Percentiles rank a stretch among this genome's conserved stretches.
Conservation (phyloP, 2,888 invertebrate genomes). For the Eupsilia transversa region DNA sequence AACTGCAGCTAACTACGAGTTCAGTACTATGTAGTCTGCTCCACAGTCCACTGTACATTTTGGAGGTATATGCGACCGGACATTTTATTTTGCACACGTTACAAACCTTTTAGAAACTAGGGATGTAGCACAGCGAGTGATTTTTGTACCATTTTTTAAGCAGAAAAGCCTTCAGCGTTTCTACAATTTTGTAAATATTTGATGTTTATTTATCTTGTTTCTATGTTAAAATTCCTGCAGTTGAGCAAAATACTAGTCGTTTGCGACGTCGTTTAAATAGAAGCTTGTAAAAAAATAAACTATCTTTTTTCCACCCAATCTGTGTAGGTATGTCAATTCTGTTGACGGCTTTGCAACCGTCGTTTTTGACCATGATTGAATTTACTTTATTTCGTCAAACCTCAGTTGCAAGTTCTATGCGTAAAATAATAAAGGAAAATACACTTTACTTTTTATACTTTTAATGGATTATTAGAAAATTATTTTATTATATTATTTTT, state of each 20-base stretch:
- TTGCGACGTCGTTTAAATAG: constrained; percentile 16
- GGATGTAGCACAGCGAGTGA: constrained; percentile 32
- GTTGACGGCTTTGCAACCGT: constrained; percentile 2
- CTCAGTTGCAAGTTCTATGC: background rate
- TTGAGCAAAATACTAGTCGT: constrained; percentile 14
- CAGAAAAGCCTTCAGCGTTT: constrained; percentile 24
- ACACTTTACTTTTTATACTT: too few relatives aligned
- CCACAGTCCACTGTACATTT: constrained; percentile 22
- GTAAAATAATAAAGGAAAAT: background rate
- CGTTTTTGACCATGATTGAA: background rate
- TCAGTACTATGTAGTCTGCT: constrained; percentile 17
- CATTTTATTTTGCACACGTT: constrained; percentile 54
- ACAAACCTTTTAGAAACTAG: constrained; percentile 57
- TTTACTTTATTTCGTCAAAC: background rate
- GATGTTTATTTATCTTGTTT: constrained; percentile 44
- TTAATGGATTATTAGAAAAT: too few relatives aligned
- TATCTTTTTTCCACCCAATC: constrained; percentile 18
- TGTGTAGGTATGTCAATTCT: constrained; percentile 13
- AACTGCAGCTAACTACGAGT: constrained; percentile 34
- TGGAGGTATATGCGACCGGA: constrained; percentile 41
- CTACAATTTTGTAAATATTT: constrained; percentile 28
- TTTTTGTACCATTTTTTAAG: constrained; percentile 46
- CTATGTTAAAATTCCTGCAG: constrained; percentile 13
- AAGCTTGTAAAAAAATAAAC: constrained; percentile 15
- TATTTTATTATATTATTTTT: too few relatives aligned